Base-by-base conservation (phyloP, 2,888 invertebrate species). In the Crossocerus cetratus region DNA sequence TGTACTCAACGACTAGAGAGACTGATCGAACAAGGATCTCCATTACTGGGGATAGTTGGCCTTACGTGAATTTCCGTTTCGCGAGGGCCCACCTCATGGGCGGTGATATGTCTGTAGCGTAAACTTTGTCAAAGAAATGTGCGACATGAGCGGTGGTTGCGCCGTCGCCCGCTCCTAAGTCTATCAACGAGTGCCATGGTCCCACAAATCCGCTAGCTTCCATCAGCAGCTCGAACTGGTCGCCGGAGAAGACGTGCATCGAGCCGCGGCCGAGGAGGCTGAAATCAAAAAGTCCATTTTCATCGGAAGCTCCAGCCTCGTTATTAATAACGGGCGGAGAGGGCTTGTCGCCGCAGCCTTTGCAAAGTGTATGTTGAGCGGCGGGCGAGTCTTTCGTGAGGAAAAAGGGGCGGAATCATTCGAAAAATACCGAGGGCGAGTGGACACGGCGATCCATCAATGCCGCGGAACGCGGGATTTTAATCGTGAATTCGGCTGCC, bases 121-220 rank as follows among this genome's bases (percentile, higher is more conserved):
- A 97, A 56, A 96, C 94, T 65, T 93, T 91, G 3, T 92, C 89
- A 91, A 95, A 97, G 75, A 96, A 93, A 63, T 93, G 92, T 0
- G 95, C 93, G 91, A 98, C 93, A 71, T 95, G 93, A 18, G 94
- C 92, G 53, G 98, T 98, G 63, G 98, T 97, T 86, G 96, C 95
- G 0, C 99, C 99, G 91, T 99, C 99, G 1, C 99, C 99, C 2
- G 99, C 98, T 59, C 99, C 99, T 65, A 99, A 92, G 91, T 99
- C 98, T 59, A 98, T 92, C 54, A 95, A 87, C 8, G 93, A 91
- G 65, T 92, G 87, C 88, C 91, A 89, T 55, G 87, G 87, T 83
- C 91, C 92, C 49, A 80, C 75, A 74, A 86, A 86, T 82, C 84
- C 86, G 56, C 90, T 88, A 3, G 86, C 87, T 60, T 90, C 89